Evolutionary conservation across 1,140 invertebrate species (phyloP), one percentile per base, ranked within the genome.

Genomic region (Drosophila auraria): DNA sequence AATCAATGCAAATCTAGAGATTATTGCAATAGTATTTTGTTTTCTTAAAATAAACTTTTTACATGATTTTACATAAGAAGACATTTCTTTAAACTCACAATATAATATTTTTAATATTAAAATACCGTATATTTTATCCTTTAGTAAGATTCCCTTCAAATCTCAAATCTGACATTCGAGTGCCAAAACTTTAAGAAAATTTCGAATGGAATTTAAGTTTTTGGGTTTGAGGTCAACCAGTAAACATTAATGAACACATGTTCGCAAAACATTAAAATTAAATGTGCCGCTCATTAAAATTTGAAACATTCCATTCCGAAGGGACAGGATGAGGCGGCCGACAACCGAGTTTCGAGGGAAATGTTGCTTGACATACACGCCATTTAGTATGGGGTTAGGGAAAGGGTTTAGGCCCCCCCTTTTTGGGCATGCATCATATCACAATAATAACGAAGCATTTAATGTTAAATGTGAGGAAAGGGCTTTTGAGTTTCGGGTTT

Each of bases 361-460:
- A 90, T 90, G 81, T 82, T 60, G 81, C 78, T 71, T 89, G 83
- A 82, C 70, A 82, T 36, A 51, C 20, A 40, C 40, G 33, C 40
- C 66, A 71, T 69, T 71, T 71, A 40, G 64, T 56, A 40, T 57
- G 36, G 40, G 65, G 49, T 42, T 53, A 17, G 15, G 51, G 23
- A 38, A 56, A 44, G 49, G 38, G 40, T 12, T 36, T 54, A 42
- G n/a, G n/a, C 78, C 65, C 69, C 69, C 56, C 45, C 36, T 49
- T 45, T 51, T 56, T 40, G 50, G 61, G 42, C 69, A 74, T 87
- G 81, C 73, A 71, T 81, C 82, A 86, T 82, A 79, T 82, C 78
- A 86, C 76, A 89, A 90, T 86, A 89, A 89, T 89, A 89, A 89
- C 83, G 79, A 89, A 91, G 87, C 87, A 90, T 89, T 89, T 90